phyloP scores from a whole-genome alignment of 2,888 invertebrate species.

The Thysanoteuthis rhombus region DNA sequence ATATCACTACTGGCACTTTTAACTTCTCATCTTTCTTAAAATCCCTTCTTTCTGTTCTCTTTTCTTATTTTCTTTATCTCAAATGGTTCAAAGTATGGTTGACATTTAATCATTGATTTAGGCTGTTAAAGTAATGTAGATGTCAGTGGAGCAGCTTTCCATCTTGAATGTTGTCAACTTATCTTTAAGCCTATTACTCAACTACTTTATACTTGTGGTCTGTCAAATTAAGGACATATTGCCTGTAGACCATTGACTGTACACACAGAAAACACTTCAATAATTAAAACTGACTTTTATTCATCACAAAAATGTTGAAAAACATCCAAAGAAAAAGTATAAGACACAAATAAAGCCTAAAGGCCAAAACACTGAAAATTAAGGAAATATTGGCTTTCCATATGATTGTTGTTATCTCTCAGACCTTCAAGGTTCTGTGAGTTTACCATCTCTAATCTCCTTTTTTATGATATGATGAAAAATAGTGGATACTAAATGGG shows the following conservation, averaged over 20 bases:
- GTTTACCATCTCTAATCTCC: not conserved
- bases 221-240: not conserved
- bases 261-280: not conserved
- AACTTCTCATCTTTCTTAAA: not conserved
- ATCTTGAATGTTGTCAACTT: not conserved
- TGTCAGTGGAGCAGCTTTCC: not conserved
- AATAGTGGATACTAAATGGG: not conserved
- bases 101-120: not conserved
- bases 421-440: not conserved
- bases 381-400: not conserved
- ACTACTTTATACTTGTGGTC: not conserved
- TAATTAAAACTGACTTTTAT: not conserved
- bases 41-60: too few relatives aligned
- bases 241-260: not conserved
- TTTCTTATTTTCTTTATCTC: not conserved
- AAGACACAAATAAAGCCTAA: not conserved
- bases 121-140: not conserved
- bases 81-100: not conserved
- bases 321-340: not conserved
- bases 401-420: not conserved
- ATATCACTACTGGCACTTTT: not conserved
- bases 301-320: not conserved
- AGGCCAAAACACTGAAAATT: not conserved
- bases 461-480: not conserved
- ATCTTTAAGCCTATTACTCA: not conserved